phyloP scores from a whole-genome alignment of 2,888 invertebrate species.

The Ichneumon xanthorius region DNA sequence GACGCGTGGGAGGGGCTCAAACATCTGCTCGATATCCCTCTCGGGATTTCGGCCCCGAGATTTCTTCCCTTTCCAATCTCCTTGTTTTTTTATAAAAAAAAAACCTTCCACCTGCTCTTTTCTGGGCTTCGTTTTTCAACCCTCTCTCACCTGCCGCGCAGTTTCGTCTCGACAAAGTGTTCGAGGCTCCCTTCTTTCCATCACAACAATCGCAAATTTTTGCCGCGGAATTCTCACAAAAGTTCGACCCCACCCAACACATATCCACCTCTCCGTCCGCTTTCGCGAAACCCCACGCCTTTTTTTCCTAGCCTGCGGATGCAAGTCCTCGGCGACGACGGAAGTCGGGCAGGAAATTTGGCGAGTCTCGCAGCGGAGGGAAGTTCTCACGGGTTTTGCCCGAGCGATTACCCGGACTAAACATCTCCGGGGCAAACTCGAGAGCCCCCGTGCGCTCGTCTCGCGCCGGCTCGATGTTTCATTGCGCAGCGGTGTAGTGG shows the following conservation, averaged over 20 bases:
- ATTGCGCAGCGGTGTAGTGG: neutral
- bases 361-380: constrained; percentile 60
- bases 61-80: neutral
- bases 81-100: neutral
- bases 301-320: constrained; percentile 40
- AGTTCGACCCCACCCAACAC: neutral
- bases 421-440: constrained; percentile 50
- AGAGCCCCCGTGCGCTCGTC: constrained; percentile 26
- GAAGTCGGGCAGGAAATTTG: constrained; percentile 71
- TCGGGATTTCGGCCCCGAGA: neutral
- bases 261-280: constrained; percentile 8
- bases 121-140: neutral
- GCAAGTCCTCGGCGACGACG: constrained; percentile 40
- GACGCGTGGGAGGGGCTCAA: neutral
- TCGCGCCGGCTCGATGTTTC: neutral
- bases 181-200: neutral
- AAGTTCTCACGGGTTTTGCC: constrained; percentile 59
- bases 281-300: constrained; percentile 17
- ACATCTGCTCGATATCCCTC: constrained; percentile 10
- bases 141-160: constrained; percentile 18
- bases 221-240: neutral
- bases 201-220: neutral
- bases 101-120: constrained; percentile 2
- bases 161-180: neutral
- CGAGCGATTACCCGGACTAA: constrained; percentile 56